phyloP scores from a whole-genome alignment of 2,113 vertebrate species.

The Steatornis caripensis region DNA sequence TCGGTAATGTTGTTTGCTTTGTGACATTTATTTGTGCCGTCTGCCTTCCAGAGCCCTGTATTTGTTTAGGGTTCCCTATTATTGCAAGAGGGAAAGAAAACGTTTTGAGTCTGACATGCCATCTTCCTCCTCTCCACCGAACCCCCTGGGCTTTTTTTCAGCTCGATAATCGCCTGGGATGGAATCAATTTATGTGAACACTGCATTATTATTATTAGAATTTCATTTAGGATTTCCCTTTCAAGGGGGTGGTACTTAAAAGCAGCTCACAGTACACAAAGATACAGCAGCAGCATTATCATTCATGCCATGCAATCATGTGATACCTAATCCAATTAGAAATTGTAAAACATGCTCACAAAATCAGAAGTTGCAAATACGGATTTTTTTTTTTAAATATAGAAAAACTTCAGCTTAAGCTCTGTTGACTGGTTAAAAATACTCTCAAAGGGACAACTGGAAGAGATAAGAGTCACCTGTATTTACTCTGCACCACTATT shows the following conservation, averaged over 20 bases:
- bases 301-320: slow-evolving; percentile 33
- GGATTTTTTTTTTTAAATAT: background rate
- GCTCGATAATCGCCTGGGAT: background rate
- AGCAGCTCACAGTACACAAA: background rate
- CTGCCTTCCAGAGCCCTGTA: background rate
- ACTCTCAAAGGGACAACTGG: background rate
- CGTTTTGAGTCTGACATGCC: background rate
- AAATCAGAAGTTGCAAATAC: slow-evolving; percentile 61
- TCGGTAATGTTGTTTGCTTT: background rate
- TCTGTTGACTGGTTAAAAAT: background rate
- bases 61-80: background rate
- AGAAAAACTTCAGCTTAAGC: background rate
- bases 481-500: background rate
- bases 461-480: background rate
- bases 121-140: background rate
- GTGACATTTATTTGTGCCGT: background rate
- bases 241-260: background rate
- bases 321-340: slow-evolving; percentile 22
- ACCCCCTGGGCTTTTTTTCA: background rate
- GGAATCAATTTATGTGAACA: background rate
- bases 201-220: background rate
- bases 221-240: background rate
- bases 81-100: background rate
- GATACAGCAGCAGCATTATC: slow-evolving; percentile 11
- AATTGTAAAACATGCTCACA: slow-evolving; percentile 16